Base-by-base conservation (phyloP, 2,113 vertebrate species). In the Cavia aperea region DNA sequence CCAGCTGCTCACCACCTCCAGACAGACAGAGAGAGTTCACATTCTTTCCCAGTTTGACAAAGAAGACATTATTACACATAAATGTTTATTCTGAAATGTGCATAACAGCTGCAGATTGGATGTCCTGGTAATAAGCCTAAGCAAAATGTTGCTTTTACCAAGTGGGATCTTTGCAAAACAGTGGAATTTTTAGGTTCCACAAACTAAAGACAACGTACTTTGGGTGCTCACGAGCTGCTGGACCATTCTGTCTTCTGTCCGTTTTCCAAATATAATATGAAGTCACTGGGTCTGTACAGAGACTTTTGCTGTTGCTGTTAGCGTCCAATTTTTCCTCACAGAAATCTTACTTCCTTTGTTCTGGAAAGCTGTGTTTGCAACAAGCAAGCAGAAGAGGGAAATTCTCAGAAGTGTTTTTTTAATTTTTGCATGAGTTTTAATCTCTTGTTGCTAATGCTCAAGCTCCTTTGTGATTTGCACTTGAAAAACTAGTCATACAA, bases 1-100 rank as follows among this genome's bases (percentile, higher is more conserved):
- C 92, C 93, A 96, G 95, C 90, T 96, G 94, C 36, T 86, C n/a
- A 4, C 62, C 82, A 66, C 58, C 26, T 93, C 93, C 79, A 87
- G 85, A 91, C 39, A 84, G 88, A 84, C 73, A 43, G 79, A 73
- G 66, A 73, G 66, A 54, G 18, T 81, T 93, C 90, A 83, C 31
- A 63, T 70, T 92, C 51, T 83, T 65, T 24, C 77, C 43, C 51
- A 65, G 51, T 72, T 60, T 89, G 90, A 81, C 68, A 90, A 94
- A 90, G 92, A 95, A 66, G 92, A 63, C 21, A 51, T 92, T 94
- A 72, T 86, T 86, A 79, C 58, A 88, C 90, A 89, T 92, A 88
- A 88, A 75, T 3, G 1, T 62, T 94, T 88, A 66, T 68, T 88
- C 86, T 89, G 49, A 94, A 89, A 94, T 84, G 82, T 93, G 68